Evolutionary conservation across 2,113 vertebrate genomes (phyloP).

Genomic region (Hucho hucho): DNA sequence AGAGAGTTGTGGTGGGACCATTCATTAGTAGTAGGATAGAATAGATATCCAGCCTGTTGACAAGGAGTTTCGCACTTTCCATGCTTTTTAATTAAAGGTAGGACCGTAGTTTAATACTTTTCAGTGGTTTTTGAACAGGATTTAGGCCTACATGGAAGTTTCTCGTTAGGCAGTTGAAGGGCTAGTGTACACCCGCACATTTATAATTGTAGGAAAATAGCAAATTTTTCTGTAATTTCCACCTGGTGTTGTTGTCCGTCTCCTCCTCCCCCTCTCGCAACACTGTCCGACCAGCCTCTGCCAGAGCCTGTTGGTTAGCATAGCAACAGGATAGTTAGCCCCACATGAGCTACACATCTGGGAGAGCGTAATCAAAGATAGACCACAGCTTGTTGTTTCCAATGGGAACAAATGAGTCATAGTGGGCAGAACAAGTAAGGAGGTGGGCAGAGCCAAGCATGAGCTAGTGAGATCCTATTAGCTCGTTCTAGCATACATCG

Average conservation of each 20-base stretch:
- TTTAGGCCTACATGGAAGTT: not conserved
- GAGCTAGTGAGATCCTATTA: too few relatives aligned
- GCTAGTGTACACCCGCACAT: slow-evolving; percentile 1
- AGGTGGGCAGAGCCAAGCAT: too few relatives aligned
- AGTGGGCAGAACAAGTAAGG: too few relatives aligned
- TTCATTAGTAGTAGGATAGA: too few relatives aligned
- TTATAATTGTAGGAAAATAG: slow-evolving; percentile 17
- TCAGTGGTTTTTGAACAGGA: not conserved
- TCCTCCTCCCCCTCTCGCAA: not conserved
- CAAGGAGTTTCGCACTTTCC: not conserved
- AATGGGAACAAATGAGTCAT: too few relatives aligned
- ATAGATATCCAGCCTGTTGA: not conserved
- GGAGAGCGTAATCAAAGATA: not conserved
- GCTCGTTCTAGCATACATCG: too few relatives aligned
- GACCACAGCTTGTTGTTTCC: too few relatives aligned
- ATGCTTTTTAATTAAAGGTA: too few relatives aligned
- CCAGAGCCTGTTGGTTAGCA: too few relatives aligned
- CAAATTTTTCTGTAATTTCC: slow-evolving; percentile 17
- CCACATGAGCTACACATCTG: slow-evolving; percentile 5
- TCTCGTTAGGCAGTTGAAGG: slow-evolving; percentile 1
- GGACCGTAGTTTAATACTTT: not conserved
- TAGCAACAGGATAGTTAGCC: not conserved
- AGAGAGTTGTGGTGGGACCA: too few relatives aligned
- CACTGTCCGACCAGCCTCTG: not conserved
- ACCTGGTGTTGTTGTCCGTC: slow-evolving; percentile 6